Evolutionary conservation across 2,113 vertebrate species (phyloP), one percentile per base, ranked within the genome.

Genomic region (Notiomystis cincta): DNA sequence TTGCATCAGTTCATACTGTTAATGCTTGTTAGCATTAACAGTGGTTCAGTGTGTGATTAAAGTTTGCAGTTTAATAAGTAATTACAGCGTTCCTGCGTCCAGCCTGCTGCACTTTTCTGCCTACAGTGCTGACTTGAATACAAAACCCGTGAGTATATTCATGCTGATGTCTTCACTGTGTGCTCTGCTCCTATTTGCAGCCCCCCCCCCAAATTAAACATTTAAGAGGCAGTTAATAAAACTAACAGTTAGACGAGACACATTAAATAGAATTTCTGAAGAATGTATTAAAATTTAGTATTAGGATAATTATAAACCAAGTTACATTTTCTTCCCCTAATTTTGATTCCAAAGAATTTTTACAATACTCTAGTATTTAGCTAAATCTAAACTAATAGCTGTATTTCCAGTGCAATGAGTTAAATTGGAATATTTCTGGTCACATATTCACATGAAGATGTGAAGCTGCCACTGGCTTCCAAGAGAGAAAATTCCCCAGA

Each of bases 191-290:
- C 53, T 92, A 82, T 60, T 92, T 89, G 40, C 35, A 82, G 37
- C 12, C 47, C 48, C 12, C 47, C 48, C 16, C 13, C n/a, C 23
- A 87, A 80, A 89, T 75, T 35, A 91, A 95, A 94, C 61, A 87
- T 87, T 85, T 72, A 94, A 89, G 50, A 93, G 48, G n/a, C 42
- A 85, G 40, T 91, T 95, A 91, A 93, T 91, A 87, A 93, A 95
- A 64, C 87, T 47, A 82, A 76, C 65, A 64, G 64, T 80, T 40
- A 65, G 37, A 85, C 0, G 10, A 82, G n/a, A 53, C 65, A 91
- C 61, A 79, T 89, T 45, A 62, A 89, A 78, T 16, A 78, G 58
- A 86, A 62, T 61, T 93, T 88, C 23, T 54, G 65, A 90, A 58
- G 64, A 78, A 83, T 31, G 14, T 48, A 75, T 70, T 90, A 78